These are phyloP conservation scores for Drosophila crucigera DNA, from an alignment of 2,888 invertebrate species.

Conservation along the genomic window DNA sequence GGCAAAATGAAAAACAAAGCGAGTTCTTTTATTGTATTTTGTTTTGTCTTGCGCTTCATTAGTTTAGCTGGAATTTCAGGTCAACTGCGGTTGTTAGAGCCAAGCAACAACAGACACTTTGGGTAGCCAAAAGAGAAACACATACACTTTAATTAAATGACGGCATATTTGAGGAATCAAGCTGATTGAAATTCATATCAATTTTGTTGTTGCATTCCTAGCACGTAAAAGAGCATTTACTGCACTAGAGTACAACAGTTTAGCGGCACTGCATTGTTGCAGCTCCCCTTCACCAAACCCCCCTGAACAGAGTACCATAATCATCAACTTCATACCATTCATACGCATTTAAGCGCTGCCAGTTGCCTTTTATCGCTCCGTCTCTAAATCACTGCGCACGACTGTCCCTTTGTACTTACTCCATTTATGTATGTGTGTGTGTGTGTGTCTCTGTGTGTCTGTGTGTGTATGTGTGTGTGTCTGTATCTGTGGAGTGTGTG, in stretches of 20 bases:
- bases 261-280: slow-evolving; percentile 25
- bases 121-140: slow-evolving; percentile 31
- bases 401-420: slow-evolving; percentile 44
- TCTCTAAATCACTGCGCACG: slow-evolving; percentile 49
- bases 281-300: not conserved
- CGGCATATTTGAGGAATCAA: not conserved
- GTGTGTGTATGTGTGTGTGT: slow-evolving; percentile 6
- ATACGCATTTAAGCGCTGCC: slow-evolving; percentile 19
- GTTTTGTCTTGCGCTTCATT: slow-evolving; percentile 57
- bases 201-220: not conserved
- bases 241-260: not conserved
- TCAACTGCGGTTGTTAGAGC: slow-evolving; percentile 50
- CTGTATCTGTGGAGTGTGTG: slow-evolving; percentile 14
- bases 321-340: slow-evolving; percentile 12
- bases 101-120: slow-evolving; percentile 9
- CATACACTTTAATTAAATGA: slow-evolving; percentile 8
- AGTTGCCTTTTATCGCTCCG: slow-evolving; percentile 35
- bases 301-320: slow-evolving; percentile 7
- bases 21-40: slow-evolving; percentile 34
- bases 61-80: slow-evolving; percentile 74
- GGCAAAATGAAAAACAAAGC: slow-evolving; percentile 44
- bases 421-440: not conserved
- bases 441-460: not conserved
- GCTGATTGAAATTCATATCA: slow-evolving; percentile 1
- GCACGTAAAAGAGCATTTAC: slow-evolving; percentile 10